Evolutionary conservation across 2,113 vertebrate species (phyloP).

Genomic region (Microcebus murinus): DNA sequence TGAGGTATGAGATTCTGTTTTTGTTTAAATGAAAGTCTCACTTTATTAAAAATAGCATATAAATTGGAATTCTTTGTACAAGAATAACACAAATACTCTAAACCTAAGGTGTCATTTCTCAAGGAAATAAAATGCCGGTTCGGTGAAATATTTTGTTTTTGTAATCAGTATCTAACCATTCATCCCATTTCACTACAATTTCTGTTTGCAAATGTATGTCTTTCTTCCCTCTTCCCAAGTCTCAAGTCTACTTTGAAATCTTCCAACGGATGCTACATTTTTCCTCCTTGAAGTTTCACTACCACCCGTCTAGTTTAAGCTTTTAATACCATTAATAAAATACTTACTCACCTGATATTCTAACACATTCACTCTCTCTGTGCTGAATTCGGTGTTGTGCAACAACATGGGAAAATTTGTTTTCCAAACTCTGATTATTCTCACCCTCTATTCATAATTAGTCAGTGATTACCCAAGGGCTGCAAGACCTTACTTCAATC

Average conservation of each 20-base stretch:
- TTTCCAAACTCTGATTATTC: neutral
- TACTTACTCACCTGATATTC: neutral
- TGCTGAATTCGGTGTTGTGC: neutral
- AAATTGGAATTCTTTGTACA: neutral
- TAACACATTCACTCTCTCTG: neutral
- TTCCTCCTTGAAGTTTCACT: neutral
- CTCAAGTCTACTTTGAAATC: neutral
- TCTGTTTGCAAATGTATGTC: neutral
- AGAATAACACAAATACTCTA: neutral
- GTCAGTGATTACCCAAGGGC: neutral
- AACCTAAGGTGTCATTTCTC: slow-evolving; percentile 12
- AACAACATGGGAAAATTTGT: rapidly evolving
- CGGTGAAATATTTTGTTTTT: neutral
- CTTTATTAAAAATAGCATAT: slow-evolving; percentile 35
- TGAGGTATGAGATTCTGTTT: neutral
- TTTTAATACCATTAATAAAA: slow-evolving; percentile 25
- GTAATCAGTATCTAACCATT: slow-evolving; percentile 55
- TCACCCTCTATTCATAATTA: neutral
- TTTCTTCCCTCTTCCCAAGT: neutral
- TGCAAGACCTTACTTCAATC: neutral
- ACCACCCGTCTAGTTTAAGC: neutral
- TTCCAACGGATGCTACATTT: neutral
- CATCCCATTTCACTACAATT: slow-evolving; percentile 15
- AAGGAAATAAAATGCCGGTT: slow-evolving; percentile 7
- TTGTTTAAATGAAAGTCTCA: neutral